Conservation (phyloP, 2,113 vertebrate species). For the Fregata magnificens region DNA sequence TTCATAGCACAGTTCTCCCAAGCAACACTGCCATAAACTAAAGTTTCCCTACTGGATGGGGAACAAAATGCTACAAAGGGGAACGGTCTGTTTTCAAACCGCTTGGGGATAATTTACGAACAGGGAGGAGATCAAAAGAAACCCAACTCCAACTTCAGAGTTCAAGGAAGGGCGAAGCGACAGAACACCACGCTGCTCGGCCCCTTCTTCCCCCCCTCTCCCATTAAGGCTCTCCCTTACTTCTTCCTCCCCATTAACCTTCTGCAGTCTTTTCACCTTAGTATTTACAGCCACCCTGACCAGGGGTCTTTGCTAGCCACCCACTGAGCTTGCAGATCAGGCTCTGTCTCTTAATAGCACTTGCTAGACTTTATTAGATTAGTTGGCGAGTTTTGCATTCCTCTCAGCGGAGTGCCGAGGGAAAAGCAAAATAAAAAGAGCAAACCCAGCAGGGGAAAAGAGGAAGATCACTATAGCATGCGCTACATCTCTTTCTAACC, state of each 20-base stretch:
- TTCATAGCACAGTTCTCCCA: constrained; percentile 32
- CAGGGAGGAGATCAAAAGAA: constrained; percentile 57
- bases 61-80: constrained; percentile 47
- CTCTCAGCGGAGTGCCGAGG: background rate
- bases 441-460: background rate
- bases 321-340: background rate
- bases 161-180: constrained; percentile 4
- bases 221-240: background rate
- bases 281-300: background rate
- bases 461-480: background rate
- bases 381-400: constrained; percentile 6
- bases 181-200: background rate
- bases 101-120: constrained; percentile 41
- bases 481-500: background rate
- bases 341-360: background rate
- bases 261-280: background rate
- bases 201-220: background rate
- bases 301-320: background rate
- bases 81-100: background rate
- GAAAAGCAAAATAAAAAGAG: background rate
- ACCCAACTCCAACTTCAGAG: background rate
- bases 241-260: background rate
- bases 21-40: constrained; percentile 53
- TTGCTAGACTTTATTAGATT: background rate
- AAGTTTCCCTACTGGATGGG: background rate